A percentile compares a stretch with the other conserved stretches of the same genome.
Evolutionary conservation across 2,113 vertebrate genomes (phyloP).

Genomic region (Cavia aperea): DNA sequence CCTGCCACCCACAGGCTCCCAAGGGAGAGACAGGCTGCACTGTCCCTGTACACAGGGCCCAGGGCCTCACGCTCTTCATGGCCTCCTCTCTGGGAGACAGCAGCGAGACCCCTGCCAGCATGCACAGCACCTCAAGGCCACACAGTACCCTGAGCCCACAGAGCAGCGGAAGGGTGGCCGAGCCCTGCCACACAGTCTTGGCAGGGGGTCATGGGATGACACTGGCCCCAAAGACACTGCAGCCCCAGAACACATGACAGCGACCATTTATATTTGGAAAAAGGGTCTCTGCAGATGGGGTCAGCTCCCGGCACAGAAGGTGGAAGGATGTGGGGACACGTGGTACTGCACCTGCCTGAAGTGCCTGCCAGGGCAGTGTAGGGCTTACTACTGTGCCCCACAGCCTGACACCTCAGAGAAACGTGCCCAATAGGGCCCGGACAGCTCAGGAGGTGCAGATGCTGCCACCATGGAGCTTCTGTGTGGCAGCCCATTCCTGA

Average conservation of each 20-base stretch:
- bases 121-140: neutral
- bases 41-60: neutral
- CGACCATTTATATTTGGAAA: neutral
- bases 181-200: neutral
- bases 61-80: neutral
- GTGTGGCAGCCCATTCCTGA: neutral
- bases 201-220: too few relatives aligned
- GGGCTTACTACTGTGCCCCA: too few relatives aligned
- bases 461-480: neutral
- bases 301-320: neutral
- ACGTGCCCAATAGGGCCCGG: neutral
- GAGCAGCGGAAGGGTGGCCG: neutral
- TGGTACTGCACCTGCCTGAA: neutral
- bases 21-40: neutral
- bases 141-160: neutral
- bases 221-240: neutral
- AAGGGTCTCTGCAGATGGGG: neutral
- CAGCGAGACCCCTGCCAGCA: neutral
- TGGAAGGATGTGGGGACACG: neutral
- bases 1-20: neutral
- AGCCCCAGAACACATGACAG: neutral
- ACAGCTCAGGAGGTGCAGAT: fast-evolving
- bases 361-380: neutral
- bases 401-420: neutral
- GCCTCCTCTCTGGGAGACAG: neutral